Evolutionary conservation across 2,113 vertebrate genomes (phyloP), one percentile per base, ranked within the genome.

Genomic region (Cynopterus brachyotis): DNA sequence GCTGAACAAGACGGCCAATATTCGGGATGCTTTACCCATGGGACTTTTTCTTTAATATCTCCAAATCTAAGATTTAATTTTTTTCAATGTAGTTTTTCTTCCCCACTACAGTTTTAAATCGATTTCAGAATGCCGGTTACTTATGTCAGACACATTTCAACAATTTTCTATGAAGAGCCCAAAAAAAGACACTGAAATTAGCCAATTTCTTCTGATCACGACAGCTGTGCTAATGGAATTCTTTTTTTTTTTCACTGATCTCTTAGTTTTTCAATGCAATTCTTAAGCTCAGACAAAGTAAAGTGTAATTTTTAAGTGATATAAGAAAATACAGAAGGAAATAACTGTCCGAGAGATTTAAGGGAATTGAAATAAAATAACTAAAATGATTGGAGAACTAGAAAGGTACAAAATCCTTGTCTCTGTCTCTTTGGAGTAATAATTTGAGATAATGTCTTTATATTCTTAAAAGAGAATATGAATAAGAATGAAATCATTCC

Each of bases 291-390:
- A 40, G 59, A 79, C 79, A 75, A 96, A 95, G 93, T 93, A 96
- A 90, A 93, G 94, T 97, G 89, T 97, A 97, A 97, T 97, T 98
- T 97, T 97, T 97, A 97, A 97, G 95, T 97, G 98, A 96, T 94
- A 95, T 3, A 26, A 89, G 85, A 92, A 97, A 97, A 97, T 96
- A 91, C 11, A 55, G 90, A 91, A 92, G 88, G 79, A 96, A 96
- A 96, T 97, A 91, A 97, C 94, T 9, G 0, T 89, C 89, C 55
- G n/a, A 94, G 88, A 95, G 89, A 97, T 96, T 97, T 85, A 86
- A 75, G 60, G 64, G 93, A 97, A 97, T 92, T 95, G 96, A 96
- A 96, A 95, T 95, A 90, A 95, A 97, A 97, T 96, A 84, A 92
- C 93, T 85, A 70, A 93, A 96, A 94, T 95, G 96, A 97, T 97